phyloP scores from a whole-genome alignment of 2,113 vertebrate species.

The Trematocara nigrifrons region DNA sequence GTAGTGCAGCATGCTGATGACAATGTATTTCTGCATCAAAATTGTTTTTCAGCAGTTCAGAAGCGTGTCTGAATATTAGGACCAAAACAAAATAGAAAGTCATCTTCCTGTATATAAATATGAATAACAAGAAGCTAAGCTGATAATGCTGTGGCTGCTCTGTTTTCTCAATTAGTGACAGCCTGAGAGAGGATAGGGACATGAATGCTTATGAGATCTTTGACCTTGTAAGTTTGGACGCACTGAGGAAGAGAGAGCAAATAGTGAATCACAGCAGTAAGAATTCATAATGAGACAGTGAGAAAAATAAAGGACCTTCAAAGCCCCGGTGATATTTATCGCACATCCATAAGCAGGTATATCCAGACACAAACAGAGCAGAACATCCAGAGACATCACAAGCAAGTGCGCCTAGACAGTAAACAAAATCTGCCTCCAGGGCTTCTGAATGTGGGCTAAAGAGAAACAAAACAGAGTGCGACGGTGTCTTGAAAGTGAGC shows the following conservation, averaged over 20 bases:
- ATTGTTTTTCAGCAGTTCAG: neutral
- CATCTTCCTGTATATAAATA: neutral
- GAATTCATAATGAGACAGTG: constrained; percentile 14
- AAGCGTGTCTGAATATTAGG: neutral
- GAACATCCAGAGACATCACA: neutral
- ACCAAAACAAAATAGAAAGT: neutral
- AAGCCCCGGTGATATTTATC: neutral
- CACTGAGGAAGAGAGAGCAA: neutral
- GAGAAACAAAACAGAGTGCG: neutral
- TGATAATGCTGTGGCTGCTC: neutral
- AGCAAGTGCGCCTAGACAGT: constrained; percentile 20
- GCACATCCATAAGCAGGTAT: neutral
- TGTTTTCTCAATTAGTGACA: neutral
- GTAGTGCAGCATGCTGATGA: neutral
- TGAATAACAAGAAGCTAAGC: neutral
- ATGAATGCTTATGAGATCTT: constrained; percentile 24
- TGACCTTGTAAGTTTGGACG: constrained; percentile 15
- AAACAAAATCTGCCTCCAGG: constrained; percentile 5
- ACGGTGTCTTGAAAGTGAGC: neutral
- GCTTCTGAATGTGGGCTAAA: constrained; percentile 12
- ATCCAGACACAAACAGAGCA: neutral
- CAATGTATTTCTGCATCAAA: neutral
- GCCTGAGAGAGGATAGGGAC: neutral
- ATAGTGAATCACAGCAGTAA: neutral
- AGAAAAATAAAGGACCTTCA: neutral